Conservation (phyloP, 2,113 vertebrate species). For the Cyphomyrus plagiostoma region DNA sequence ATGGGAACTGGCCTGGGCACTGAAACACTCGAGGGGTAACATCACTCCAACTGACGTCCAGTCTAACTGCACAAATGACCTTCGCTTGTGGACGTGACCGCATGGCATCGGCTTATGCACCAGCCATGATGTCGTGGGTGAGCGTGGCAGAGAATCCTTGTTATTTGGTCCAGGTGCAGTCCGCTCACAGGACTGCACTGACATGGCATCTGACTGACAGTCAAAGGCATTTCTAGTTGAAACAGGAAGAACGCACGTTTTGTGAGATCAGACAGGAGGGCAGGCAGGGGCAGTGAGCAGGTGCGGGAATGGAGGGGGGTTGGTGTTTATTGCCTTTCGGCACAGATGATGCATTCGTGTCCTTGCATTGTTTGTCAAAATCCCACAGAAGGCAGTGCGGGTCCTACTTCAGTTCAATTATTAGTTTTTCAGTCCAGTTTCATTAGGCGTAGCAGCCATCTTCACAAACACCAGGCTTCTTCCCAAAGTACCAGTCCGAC, state of each 20-base stretch:
- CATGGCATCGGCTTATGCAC: background rate
- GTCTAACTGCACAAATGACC: background rate
- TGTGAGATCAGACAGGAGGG: background rate
- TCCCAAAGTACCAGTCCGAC: too few species aligned
- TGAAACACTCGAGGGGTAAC: background rate
- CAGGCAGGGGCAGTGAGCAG: background rate
- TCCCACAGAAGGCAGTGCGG: conserved; percentile 11
- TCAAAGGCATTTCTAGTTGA: background rate
- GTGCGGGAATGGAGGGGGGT: background rate
- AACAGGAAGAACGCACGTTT: background rate
- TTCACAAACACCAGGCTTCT: background rate
- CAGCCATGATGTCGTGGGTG: background rate
- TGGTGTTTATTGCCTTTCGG: conserved; percentile 10
- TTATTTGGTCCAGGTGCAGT: background rate
- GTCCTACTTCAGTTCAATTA: conserved; percentile 8
- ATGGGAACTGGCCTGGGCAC: background rate
- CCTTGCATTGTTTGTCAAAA: conserved; percentile 6
- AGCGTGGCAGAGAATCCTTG: background rate
- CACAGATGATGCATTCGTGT: conserved; percentile 13
- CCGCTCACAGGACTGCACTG: background rate
- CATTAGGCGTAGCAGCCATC: background rate
- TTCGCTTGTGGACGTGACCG: background rate
- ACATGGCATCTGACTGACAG: background rate
- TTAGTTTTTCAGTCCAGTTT: conserved; percentile 12
- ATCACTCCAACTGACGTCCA: background rate